A percentile compares a stretch with the other conserved stretches of the same genome.
Conservation (phyloP, 1,140 invertebrate genomes). For the Pseudobourletiella spinata region DNA sequence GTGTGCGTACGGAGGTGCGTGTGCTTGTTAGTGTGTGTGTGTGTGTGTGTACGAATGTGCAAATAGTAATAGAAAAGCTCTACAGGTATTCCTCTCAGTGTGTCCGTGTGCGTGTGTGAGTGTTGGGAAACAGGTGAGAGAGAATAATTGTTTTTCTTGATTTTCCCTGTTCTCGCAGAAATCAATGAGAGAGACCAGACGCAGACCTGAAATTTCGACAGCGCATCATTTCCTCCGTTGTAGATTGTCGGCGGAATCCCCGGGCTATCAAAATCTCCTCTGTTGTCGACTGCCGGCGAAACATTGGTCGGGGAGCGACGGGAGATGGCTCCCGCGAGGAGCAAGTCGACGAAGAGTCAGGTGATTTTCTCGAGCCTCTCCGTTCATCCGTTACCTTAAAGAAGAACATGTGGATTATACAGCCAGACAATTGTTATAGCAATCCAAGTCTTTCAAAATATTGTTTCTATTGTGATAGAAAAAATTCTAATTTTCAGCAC, state of each 20-base stretch:
- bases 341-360: constrained; percentile 62
- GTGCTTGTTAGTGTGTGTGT: no score
- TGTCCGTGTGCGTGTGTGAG: background rate
- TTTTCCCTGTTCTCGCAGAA: no score
- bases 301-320: constrained; percentile 52
- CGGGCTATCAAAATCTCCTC: constrained; percentile 83
- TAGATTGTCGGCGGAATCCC: constrained; percentile 77
- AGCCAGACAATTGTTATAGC: background rate
- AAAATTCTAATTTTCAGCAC: no score
- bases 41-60: background rate
- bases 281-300: constrained; percentile 76
- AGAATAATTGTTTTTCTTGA: no score
- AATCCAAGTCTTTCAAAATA: no score
- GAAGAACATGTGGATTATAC: background rate
- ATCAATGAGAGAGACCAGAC: constrained; percentile 23
- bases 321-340: constrained; percentile 52
- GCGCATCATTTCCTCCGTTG: constrained; percentile 83
- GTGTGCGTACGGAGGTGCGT: no score
- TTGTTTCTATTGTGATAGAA: no score
- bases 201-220: constrained; percentile 57
- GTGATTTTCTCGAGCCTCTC: constrained; percentile 46
- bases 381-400: constrained; percentile 33
- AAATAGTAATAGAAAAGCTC: background rate
- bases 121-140: background rate
- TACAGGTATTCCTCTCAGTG: background rate